phyloP scores from a whole-genome alignment of 2,888 invertebrate genomes.

The Hydrotaea cyrtoneurina region DNA sequence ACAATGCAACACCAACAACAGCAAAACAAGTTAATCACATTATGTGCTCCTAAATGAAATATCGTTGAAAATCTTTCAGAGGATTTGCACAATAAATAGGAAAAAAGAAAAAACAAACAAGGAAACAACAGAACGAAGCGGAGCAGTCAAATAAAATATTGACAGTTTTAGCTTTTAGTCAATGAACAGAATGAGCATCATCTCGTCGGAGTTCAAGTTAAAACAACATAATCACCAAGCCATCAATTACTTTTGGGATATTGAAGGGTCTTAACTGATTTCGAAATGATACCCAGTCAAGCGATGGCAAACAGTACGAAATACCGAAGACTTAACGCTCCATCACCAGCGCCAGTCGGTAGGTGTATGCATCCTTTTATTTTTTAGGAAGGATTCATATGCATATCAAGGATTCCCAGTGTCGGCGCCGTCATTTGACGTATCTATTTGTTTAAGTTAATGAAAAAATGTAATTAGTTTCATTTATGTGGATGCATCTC shows the following conservation, averaged over 20 bases:
- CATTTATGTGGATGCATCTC: not conserved
- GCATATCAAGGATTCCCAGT: not conserved
- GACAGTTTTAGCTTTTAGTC: conserved; percentile 50
- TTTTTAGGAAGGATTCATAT: not conserved
- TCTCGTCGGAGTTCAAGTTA: conserved; percentile 1
- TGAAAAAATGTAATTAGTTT: conserved; percentile 53
- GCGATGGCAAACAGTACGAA: not conserved
- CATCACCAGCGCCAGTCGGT: not conserved
- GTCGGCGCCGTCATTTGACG: not conserved
- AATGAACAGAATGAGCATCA: conserved; percentile 17
- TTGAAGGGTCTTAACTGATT: conserved; percentile 43
- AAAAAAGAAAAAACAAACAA: conserved; percentile 12
- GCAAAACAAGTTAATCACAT: conserved; percentile 63
- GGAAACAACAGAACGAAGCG: not conserved
- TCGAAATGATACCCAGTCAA: not conserved
- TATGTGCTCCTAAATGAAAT: conserved; percentile 46
- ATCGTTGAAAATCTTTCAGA: conserved; percentile 27
- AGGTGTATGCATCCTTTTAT: not conserved
- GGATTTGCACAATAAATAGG: conserved; percentile 34
- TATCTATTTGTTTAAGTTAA: conserved; percentile 39
- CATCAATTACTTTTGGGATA: conserved; percentile 10
- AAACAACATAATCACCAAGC: conserved; percentile 45
- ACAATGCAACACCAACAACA: not conserved
- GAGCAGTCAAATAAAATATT: conserved; percentile 33
- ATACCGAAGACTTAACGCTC: not conserved